Percentiles rank a stretch among this genome's conserved stretches.
Evolutionary conservation across 1,140 invertebrate genomes (phyloP).

Genomic region (Stenopsyche tienmushanensis): DNA sequence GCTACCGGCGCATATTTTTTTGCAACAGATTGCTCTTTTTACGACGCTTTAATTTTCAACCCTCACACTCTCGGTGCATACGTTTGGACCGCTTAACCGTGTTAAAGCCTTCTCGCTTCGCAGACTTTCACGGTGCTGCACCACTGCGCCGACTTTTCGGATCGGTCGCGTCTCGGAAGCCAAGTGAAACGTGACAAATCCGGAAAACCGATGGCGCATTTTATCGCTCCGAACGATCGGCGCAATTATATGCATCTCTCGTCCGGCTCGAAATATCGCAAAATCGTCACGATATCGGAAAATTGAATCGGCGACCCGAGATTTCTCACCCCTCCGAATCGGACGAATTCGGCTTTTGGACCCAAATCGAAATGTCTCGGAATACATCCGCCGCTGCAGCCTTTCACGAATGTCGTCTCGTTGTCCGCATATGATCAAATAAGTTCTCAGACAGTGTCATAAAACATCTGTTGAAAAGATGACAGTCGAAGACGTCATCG

Average conservation of each 20-base stretch:
- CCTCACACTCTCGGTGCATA: neutral
- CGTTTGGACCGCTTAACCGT: neutral
- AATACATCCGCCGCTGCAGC: no score
- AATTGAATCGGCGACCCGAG: neutral
- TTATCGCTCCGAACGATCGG: neutral
- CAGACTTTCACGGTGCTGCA: slow-evolving; percentile 11
- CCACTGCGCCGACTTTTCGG: slow-evolving; percentile 5
- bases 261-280: neutral
- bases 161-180: slow-evolving; percentile 1
- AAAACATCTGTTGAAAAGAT: no score
- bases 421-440: no score
- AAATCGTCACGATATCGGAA: neutral
- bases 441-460: no score
- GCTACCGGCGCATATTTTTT: no score
- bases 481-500: no score
- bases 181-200: slow-evolving; percentile 8
- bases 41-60: no score
- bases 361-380: no score
- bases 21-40: no score
- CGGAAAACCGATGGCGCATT: neutral
- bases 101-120: slow-evolving; percentile 3
- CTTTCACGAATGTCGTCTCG: no score
- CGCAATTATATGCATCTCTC: neutral
- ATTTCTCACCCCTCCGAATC: neutral
- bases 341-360: no score